phyloP scores from a whole-genome alignment of 2,113 vertebrate genomes.

The Chloropsis hardwickii region DNA sequence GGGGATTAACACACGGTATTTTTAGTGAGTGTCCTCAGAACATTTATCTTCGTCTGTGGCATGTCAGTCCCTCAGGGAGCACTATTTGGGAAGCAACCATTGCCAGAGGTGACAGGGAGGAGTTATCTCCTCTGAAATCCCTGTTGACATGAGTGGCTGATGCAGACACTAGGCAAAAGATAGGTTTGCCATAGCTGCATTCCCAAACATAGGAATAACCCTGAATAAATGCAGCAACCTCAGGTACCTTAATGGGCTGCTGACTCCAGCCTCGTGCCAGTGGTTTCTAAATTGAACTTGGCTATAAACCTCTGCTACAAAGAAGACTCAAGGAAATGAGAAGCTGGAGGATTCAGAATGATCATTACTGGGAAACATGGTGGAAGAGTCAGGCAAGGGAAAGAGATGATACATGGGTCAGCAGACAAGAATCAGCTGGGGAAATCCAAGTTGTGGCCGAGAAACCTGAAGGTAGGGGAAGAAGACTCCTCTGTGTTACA shows the following conservation, averaged over 20 bases:
- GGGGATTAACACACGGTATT: not conserved
- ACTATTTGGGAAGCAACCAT: not conserved
- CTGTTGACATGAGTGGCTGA: not conserved
- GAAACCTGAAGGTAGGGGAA: not conserved
- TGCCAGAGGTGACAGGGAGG: conserved; percentile 15
- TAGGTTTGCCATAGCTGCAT: not conserved
- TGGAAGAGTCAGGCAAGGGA: not conserved
- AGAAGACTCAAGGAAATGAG: not conserved
- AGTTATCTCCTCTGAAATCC: conserved; percentile 10
- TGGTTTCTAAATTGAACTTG: not conserved
- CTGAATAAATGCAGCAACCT: not conserved
- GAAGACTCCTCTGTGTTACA: not conserved
- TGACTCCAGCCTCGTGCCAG: not conserved
- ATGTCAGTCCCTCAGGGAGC: not conserved
- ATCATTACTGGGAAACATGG: not conserved
- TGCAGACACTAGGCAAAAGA: not conserved
- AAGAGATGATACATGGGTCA: not conserved
- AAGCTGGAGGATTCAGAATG: not conserved
- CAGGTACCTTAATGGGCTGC: not conserved
- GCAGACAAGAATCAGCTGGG: not conserved
- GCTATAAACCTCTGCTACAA: not conserved
- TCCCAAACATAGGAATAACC: not conserved
- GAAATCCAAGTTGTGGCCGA: not conserved
- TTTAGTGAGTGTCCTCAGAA: conserved; percentile 28
- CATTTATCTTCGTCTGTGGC: not conserved